These are phyloP conservation scores for Stigmatopora argus DNA, from an alignment of 2,113 vertebrate genomes.

Conservation along the genomic window DNA sequence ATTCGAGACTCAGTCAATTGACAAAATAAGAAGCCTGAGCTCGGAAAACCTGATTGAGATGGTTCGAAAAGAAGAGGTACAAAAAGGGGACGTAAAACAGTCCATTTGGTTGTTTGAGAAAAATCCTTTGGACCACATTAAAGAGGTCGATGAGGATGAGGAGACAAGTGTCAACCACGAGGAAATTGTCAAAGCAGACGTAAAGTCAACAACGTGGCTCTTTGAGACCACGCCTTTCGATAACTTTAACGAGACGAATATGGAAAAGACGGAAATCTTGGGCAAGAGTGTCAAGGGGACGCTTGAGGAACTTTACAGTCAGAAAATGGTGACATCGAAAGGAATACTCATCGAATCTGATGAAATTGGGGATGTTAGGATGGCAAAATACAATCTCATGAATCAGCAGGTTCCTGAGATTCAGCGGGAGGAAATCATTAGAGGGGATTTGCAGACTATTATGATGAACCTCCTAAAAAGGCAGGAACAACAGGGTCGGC, in stretches of 20 bases:
- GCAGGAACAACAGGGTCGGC: conserved; percentile 63
- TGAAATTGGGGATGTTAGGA: conserved; percentile 85
- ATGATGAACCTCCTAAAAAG: conserved; percentile 82
- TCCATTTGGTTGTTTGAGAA: conserved; percentile 92
- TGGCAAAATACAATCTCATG: conserved; percentile 90
- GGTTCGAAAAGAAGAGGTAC: conserved; percentile 76
- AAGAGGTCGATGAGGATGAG: conserved; percentile 67
- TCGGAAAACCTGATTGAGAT: conserved; percentile 76
- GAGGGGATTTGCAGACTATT: conserved; percentile 79
- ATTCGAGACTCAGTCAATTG: conserved; percentile 85
- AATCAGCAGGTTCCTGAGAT: conserved; percentile 80
- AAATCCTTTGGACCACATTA: conserved; percentile 79
- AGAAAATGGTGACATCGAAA: conserved; percentile 79
- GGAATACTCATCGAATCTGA: conserved; percentile 84
- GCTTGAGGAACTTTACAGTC: conserved; percentile 80
- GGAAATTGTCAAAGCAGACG: conserved; percentile 80
- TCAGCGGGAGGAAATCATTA: conserved; percentile 83
- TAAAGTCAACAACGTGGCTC: conserved; percentile 84
- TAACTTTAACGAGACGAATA: conserved; percentile 76
- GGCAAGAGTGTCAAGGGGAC: conserved; percentile 86
- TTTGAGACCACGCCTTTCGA: conserved; percentile 88
- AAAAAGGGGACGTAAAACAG: conserved; percentile 81
- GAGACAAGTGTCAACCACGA: conserved; percentile 54
- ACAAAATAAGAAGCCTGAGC: conserved; percentile 79
- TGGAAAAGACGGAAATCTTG: conserved; percentile 78